Evolutionary conservation across 2,888 invertebrate genomes (phyloP).

Genomic region (Amiota minor): DNA sequence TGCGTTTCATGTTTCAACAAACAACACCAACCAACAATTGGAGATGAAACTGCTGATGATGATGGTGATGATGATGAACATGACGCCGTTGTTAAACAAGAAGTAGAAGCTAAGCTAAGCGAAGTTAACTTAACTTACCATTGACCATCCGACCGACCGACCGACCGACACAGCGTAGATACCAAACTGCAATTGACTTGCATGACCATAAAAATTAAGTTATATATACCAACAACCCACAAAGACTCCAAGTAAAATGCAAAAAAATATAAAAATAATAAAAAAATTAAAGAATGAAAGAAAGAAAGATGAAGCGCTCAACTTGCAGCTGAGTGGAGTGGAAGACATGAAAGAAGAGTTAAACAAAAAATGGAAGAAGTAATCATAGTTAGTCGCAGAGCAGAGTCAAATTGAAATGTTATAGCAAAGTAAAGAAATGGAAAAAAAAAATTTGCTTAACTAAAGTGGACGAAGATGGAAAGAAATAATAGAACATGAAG

Average conservation of each 20-base stretch:
- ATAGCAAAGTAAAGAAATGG: background rate
- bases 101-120: background rate
- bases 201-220: slow-evolving; percentile 70
- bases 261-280: slow-evolving; percentile 23
- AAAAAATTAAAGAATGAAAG: slow-evolving; percentile 25
- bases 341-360: slow-evolving; percentile 1
- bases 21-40: slow-evolving; percentile 37
- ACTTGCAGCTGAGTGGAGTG: slow-evolving; percentile 15
- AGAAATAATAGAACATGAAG: too few relatives aligned
- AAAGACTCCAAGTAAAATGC: slow-evolving; percentile 16
- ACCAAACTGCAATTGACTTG: slow-evolving; percentile 68
- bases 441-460: background rate
- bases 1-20: slow-evolving; percentile 59
- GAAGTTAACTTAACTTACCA: too few relatives aligned
- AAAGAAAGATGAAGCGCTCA: too few relatives aligned
- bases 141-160: too few relatives aligned
- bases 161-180: slow-evolving; percentile 41
- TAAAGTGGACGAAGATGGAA: background rate
- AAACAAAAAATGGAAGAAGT: background rate
- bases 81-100: slow-evolving; percentile 3
- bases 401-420: slow-evolving; percentile 19
- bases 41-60: slow-evolving; percentile 48
- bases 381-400: background rate
- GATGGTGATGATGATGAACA: slow-evolving; percentile 14
- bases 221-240: slow-evolving; percentile 58